Percentiles rank a stretch among this genome's conserved stretches.
phyloP scores from a whole-genome alignment of 2,888 invertebrate species.

The Drosophila suboccidentalis region DNA sequence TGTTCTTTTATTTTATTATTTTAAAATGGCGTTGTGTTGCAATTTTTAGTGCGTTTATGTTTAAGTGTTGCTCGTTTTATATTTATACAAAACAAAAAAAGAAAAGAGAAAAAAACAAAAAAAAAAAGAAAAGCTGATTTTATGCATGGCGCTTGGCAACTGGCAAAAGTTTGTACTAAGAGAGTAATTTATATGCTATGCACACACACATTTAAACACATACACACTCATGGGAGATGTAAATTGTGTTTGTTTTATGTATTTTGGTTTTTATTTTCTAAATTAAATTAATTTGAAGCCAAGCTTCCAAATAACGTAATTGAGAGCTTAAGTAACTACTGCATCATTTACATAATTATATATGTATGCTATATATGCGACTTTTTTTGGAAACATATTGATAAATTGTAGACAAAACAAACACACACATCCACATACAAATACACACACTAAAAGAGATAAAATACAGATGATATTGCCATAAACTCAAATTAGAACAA shows the following conservation, averaged over 20 bases:
- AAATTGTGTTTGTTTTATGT: conserved; percentile 42
- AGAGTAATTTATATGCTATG: neutral
- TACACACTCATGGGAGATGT: conserved; percentile 4
- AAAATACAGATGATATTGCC: conserved; percentile 43
- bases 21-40: conserved; percentile 38
- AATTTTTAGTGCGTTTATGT: conserved; percentile 50
- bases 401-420: conserved; percentile 35
- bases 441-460: conserved; percentile 5
- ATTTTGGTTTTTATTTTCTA: conserved; percentile 47
- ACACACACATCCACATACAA: conserved; percentile 28
- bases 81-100: conserved; percentile 15
- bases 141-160: conserved; percentile 48
- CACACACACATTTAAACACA: neutral
- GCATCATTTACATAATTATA: conserved; percentile 45
- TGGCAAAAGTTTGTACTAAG: conserved; percentile 57
- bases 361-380: conserved; percentile 36
- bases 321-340: conserved; percentile 69
- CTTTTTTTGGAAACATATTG: conserved; percentile 48
- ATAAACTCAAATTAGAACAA: conserved; percentile 63
- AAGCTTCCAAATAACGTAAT: conserved; percentile 74
- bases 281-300: conserved; percentile 71
- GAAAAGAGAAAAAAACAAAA: conserved; percentile 9
- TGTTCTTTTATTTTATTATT: conserved; percentile 16
- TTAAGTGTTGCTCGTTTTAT: conserved; percentile 58
- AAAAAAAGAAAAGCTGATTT: conserved; percentile 25